These are phyloP conservation scores for Bombus breviceps DNA, from an alignment of 1,140 invertebrate species.

Conservation along the genomic window DNA sequence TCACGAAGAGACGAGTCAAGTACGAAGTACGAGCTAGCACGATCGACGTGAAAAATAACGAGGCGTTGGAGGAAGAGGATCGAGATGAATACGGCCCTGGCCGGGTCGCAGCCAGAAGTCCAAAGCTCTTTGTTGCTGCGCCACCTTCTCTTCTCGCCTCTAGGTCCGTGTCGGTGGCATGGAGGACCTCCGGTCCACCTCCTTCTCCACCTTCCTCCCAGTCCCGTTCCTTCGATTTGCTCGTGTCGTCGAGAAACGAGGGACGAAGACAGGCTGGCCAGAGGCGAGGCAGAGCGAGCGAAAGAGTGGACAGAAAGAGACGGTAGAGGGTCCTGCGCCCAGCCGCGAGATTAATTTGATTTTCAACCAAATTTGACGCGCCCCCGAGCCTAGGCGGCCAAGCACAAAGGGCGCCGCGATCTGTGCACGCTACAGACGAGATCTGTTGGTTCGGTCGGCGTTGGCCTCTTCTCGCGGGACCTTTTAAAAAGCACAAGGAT, in stretches of 20 bases:
- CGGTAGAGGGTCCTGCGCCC: constrained; percentile 56
- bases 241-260: constrained; percentile 69
- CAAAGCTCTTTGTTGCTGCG: constrained; percentile 79
- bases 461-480: constrained; percentile 33
- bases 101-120: constrained; percentile 73
- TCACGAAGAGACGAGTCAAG: not conserved
- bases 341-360: constrained; percentile 79
- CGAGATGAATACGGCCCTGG: constrained; percentile 67
- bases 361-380: constrained; percentile 80
- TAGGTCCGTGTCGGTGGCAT: constrained; percentile 69
- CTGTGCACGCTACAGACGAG: constrained; percentile 55
- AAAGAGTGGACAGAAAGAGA: not conserved
- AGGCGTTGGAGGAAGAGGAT: not conserved
- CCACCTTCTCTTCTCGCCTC: constrained; percentile 80
- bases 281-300: constrained; percentile 28
- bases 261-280: constrained; percentile 44
- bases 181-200: constrained; percentile 68
- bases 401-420: constrained; percentile 69
- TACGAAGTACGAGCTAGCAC: not conserved
- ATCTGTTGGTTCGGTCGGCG: constrained; percentile 45
- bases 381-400: constrained; percentile 67
- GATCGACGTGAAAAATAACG: not conserved
- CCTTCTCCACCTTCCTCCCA: constrained; percentile 58
- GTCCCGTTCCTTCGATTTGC: constrained; percentile 74
- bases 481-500: constrained; percentile 48